Conservation (phyloP, 2,797 vertebrate genomes). For the Channa striata region DNA sequence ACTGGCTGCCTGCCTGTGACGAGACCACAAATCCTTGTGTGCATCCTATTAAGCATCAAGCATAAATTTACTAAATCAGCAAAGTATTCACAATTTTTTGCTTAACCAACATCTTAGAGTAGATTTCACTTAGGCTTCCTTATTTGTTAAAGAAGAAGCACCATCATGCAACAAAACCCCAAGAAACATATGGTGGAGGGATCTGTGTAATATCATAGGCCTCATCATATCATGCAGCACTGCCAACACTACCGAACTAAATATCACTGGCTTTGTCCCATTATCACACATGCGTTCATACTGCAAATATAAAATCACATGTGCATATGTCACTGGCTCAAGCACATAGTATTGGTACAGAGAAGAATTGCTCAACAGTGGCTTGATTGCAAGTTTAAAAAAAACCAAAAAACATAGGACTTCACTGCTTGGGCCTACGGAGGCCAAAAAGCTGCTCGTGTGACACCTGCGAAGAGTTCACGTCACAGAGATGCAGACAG, state of each 20-base stretch:
- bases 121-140: not conserved
- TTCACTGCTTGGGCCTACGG: not conserved
- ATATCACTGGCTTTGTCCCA: slow-evolving; percentile 32
- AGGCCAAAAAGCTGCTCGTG: slow-evolving; percentile 36
- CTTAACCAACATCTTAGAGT: not conserved
- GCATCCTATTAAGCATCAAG: not conserved
- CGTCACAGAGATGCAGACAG: slow-evolving; percentile 31
- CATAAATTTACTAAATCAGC: no score
- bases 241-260: not conserved
- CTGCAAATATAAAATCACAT: slow-evolving; percentile 15
- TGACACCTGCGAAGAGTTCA: slow-evolving; percentile 36
- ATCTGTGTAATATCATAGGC: not conserved
- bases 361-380: slow-evolving; percentile 13
- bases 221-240: slow-evolving; percentile 13
- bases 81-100: not conserved
- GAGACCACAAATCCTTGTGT: no score
- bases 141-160: not conserved
- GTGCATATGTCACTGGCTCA: slow-evolving; percentile 14
- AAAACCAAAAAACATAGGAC: no score
- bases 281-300: slow-evolving; percentile 32
- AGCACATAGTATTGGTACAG: slow-evolving; percentile 15
- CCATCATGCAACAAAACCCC: not conserved
- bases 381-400: no score
- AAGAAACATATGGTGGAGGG: fast-evolving
- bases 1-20: no score